Evolutionary conservation across 2,113 vertebrate genomes (phyloP).

Genomic region (Leucosticte australis): DNA sequence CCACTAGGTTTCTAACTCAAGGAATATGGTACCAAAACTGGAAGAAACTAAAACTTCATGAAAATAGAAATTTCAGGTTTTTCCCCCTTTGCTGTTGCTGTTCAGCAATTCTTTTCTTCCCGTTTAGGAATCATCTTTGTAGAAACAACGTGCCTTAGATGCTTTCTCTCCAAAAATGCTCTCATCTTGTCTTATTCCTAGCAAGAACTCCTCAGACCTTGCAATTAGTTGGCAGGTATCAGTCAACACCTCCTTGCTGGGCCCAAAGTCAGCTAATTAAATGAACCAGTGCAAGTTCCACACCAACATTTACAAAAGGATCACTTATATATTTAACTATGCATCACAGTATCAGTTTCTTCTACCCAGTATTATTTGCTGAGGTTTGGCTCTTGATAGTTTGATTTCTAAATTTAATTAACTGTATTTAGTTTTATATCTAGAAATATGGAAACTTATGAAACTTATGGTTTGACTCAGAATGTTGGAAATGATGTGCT

Average conservation of each 20-base stretch:
- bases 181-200: not conserved
- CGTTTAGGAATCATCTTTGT: not conserved
- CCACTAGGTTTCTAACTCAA: not conserved
- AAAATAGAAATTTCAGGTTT: not conserved
- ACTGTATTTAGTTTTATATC: not conserved
- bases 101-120: not conserved
- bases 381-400: not conserved
- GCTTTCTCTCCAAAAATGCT: not conserved
- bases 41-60: not conserved
- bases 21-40: not conserved
- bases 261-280: not conserved
- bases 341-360: not conserved
- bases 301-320: not conserved
- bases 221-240: not conserved
- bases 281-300: not conserved
- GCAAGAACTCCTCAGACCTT: not conserved
- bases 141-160: not conserved
- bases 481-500: not conserved
- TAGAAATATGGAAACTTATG: not conserved
- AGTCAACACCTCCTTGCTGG: not conserved
- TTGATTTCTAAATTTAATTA: not conserved
- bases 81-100: accelerated
- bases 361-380: not conserved
- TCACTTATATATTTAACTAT: not conserved
- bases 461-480: not conserved